Evolutionary conservation across 2,113 vertebrate genomes (phyloP).

Genomic region (Notarius lentiginosus): DNA sequence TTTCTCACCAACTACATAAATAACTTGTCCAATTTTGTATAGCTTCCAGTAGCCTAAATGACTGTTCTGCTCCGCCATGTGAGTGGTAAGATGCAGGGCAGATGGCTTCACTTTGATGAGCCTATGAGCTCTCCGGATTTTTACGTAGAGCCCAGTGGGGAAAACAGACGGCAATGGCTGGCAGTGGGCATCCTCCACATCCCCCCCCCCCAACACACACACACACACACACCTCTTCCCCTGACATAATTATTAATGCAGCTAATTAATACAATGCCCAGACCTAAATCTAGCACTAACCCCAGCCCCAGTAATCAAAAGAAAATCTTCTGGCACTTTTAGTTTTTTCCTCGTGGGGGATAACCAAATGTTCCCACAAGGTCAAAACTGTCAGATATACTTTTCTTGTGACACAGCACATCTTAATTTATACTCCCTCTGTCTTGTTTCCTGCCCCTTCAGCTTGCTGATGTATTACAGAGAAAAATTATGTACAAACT

Average conservation of each 20-base stretch:
- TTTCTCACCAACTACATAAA: no score
- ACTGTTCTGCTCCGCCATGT: no score
- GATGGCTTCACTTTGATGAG: no score
- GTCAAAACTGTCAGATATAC: background rate
- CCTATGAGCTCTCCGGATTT: no score
- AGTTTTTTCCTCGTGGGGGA: background rate
- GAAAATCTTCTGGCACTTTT: background rate
- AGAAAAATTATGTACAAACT: background rate
- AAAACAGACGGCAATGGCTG: conserved; percentile 51
- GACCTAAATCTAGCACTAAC: background rate
- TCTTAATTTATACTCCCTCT: background rate
- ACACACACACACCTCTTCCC: conserved; percentile 37
- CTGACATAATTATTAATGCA: background rate
- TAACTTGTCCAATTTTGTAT: no score
- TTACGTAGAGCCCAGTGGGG: conserved; percentile 48
- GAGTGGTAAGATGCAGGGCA: no score
- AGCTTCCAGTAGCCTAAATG: no score
- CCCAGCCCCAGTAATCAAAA: background rate
- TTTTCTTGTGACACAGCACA: background rate
- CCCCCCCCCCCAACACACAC: conserved; percentile 4
- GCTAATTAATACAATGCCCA: background rate
- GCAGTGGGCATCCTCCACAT: background rate
- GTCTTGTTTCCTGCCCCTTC: background rate
- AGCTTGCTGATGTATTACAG: background rate
- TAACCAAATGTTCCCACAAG: background rate